A percentile compares a stretch with the other conserved stretches of the same genome.
Conservation (phyloP, 2,797 vertebrate species). For the Echiichthys vipera region DNA sequence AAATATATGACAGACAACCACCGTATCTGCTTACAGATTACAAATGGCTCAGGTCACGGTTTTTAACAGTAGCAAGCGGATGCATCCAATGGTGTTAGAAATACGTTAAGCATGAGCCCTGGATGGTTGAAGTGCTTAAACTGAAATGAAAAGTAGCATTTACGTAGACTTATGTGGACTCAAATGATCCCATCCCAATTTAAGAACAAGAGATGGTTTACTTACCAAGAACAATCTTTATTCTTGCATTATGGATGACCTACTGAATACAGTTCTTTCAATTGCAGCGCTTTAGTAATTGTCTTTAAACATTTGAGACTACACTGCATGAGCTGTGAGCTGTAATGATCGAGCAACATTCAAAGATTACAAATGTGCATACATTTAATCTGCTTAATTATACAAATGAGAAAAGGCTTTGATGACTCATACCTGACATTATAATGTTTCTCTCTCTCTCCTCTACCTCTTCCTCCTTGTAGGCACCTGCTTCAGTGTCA, state of each 20-base stretch:
- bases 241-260: not conserved
- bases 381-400: not conserved
- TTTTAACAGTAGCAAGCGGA: not conserved
- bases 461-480: slow-evolving; percentile 9
- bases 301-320: not conserved
- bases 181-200: not conserved
- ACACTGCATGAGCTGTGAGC: not conserved
- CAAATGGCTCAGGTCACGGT: not conserved
- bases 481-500: slow-evolving; percentile 97
- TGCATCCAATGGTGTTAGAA: not conserved
- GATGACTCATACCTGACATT: slow-evolving; percentile 4
- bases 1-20: slow-evolving; percentile 20
- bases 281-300: not conserved
- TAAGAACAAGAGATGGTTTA: not conserved
- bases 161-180: not conserved
- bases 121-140: not conserved
- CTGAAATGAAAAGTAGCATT: not conserved
- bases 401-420: not conserved
- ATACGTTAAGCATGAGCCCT: not conserved
- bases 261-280: not conserved
- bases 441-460: not conserved
- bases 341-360: not conserved
- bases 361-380: not conserved
- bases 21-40: slow-evolving; percentile 9
- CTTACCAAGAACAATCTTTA: not conserved